phyloP scores from a whole-genome alignment of 2,888 invertebrate species.

The Tortrix viridana region DNA sequence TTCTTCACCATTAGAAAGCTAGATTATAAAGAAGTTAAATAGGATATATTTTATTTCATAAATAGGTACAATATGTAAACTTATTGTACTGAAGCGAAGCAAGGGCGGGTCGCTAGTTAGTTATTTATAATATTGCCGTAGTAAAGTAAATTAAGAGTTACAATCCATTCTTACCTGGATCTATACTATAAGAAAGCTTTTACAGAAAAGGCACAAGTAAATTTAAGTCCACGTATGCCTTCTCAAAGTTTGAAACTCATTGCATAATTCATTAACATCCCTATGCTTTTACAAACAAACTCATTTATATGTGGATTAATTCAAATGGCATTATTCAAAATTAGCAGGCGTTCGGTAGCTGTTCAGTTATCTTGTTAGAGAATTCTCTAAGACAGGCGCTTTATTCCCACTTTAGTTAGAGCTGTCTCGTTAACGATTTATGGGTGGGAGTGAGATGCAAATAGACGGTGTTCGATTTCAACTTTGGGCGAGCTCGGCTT shows the following conservation, averaged over 20 bases:
- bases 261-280: conserved; percentile 10
- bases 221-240: background rate
- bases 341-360: conserved; percentile 3
- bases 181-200: too few species aligned
- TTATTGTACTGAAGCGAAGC: too few species aligned
- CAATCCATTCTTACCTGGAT: too few species aligned
- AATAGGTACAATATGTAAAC: too few species aligned
- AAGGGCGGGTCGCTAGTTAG: too few species aligned
- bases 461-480: background rate
- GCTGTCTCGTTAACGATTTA: conserved; percentile 14
- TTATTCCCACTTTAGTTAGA: conserved; percentile 10
- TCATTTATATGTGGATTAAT: conserved; percentile 6
- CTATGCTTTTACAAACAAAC: conserved; percentile 3
- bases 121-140: too few species aligned
- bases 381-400: conserved; percentile 2
- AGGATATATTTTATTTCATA: too few species aligned
- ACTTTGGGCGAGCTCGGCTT: background rate
- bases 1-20: too few species aligned
- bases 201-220: too few species aligned
- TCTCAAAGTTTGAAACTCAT: background rate
- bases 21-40: too few species aligned
- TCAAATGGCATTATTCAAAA: conserved; percentile 5
- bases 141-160: too few species aligned
- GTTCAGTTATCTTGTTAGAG: conserved; percentile 8
- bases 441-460: conserved; percentile 1